Percentiles rank a stretch among this genome's conserved stretches.
Evolutionary conservation across 2,888 invertebrate genomes (phyloP).

Genomic region (Rhogogaster chlorosoma): DNA sequence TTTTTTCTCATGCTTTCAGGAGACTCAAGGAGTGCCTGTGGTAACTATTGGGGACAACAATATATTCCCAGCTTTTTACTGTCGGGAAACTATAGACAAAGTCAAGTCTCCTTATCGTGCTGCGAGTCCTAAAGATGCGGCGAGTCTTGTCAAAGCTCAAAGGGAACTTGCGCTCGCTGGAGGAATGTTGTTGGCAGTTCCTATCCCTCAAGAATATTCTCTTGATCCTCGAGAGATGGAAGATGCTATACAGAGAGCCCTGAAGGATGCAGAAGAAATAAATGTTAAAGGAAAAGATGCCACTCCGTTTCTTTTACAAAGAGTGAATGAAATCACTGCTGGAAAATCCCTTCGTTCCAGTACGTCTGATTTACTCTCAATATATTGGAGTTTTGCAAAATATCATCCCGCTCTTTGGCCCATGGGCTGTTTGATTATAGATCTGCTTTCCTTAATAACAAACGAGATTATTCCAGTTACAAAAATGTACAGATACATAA

Average conservation of each 20-base stretch:
- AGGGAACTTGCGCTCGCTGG: conserved; percentile 81
- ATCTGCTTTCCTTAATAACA: background rate
- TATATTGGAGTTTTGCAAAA: background rate
- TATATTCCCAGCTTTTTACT: conserved; percentile 97
- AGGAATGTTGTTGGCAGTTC: conserved; percentile 93
- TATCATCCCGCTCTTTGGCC: background rate
- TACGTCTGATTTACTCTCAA: conserved; percentile 81
- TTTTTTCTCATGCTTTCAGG: conserved; percentile 79
- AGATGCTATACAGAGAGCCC: conserved; percentile 85
- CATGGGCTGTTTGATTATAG: background rate
- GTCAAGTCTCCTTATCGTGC: conserved; percentile 86
- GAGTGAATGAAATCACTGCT: conserved; percentile 88
- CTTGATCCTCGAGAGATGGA: conserved; percentile 83
- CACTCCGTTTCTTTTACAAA: conserved; percentile 93
- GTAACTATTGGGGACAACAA: conserved; percentile 85
- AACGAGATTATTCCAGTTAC: background rate
- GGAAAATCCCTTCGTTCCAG: conserved; percentile 92
- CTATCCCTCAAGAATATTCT: conserved; percentile 88
- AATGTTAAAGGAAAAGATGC: conserved; percentile 91
- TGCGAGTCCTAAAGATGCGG: conserved; percentile 83
- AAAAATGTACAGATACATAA: background rate
- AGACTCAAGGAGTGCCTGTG: conserved; percentile 97
- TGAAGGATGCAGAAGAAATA: conserved; percentile 81
- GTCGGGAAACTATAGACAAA: conserved; percentile 85
- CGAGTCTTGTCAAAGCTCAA: conserved; percentile 83